phyloP scores from a whole-genome alignment of 1,140 invertebrate genomes.

The Battus philenor region DNA sequence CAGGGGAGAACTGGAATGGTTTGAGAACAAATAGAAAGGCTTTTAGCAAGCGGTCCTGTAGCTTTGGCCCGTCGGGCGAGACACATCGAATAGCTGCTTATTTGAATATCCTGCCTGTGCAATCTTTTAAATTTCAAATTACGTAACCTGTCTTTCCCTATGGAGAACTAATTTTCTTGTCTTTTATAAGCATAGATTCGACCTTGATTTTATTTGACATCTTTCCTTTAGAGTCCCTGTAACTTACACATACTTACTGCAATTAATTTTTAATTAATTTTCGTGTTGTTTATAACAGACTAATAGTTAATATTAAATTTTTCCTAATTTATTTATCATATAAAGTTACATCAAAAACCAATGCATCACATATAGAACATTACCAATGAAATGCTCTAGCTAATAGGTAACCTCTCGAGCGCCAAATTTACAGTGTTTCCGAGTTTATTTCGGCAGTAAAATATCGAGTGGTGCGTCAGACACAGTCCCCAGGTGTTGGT shows the following conservation, averaged over 20 bases:
- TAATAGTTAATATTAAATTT: too few relatives aligned
- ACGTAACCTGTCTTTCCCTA: constrained; percentile 10
- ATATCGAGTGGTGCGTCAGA: constrained; percentile 53
- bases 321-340: too few relatives aligned
- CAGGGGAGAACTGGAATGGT: constrained; percentile 35
- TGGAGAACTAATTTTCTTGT: too few relatives aligned
- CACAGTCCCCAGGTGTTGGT: constrained; percentile 54
- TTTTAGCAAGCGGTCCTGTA: constrained; percentile 46
- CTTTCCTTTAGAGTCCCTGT: too few relatives aligned
- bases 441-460: constrained; percentile 42
- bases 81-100: constrained; percentile 11
- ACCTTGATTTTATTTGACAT: too few relatives aligned
- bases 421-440: constrained; percentile 30
- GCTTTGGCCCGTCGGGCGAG: constrained; percentile 20
- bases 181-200: too few relatives aligned
- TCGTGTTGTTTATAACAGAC: too few relatives aligned
- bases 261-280: too few relatives aligned
- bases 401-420: constrained; percentile 3
- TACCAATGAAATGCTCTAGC: constrained; percentile 9
- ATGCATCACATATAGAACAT: constrained; percentile 11
- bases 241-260: too few relatives aligned
- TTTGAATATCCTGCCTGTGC: constrained; percentile 13
- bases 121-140: constrained; percentile 13
- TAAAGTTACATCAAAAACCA: neutral
- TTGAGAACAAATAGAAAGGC: constrained; percentile 53